Conservation (phyloP, 2,113 vertebrate genomes). For the Semicossyphus pulcher region DNA sequence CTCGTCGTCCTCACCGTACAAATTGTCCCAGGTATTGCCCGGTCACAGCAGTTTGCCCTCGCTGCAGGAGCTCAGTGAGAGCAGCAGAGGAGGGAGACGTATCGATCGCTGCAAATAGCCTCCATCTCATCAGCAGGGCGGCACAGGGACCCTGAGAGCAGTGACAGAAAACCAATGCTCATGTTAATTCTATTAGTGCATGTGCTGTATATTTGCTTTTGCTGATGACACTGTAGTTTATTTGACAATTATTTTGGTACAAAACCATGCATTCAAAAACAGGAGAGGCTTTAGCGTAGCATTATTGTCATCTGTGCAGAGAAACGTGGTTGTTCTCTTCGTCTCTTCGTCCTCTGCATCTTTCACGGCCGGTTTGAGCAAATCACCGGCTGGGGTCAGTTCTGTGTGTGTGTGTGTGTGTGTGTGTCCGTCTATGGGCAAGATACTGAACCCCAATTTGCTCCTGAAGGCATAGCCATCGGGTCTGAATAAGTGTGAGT, state of each 20-base stretch:
- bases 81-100: not conserved
- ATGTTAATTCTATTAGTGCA: not conserved
- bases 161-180: not conserved
- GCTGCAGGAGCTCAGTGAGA: constrained; percentile 11
- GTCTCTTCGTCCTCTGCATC: too few species aligned
- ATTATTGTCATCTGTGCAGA: not conserved
- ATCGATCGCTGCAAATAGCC: constrained; percentile 51
- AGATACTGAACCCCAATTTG: too few species aligned
- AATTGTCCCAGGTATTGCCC: constrained; percentile 4
- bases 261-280: not conserved
- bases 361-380: too few species aligned
- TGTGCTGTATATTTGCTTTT: not conserved
- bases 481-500: too few species aligned
- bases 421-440: too few species aligned
- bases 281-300: too few species aligned
- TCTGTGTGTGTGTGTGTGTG: too few species aligned
- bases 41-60: constrained; percentile 11
- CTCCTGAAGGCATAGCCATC: too few species aligned
- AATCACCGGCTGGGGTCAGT: too few species aligned
- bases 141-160: constrained; percentile 14
- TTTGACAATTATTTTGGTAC: not conserved
- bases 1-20: not conserved
- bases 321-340: too few species aligned
- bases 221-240: constrained; percentile 10
- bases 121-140: constrained; percentile 12